These are phyloP conservation scores for Orthochromis malagaraziensis DNA, from an alignment of 2,113 vertebrate species.

Conservation along the genomic window DNA sequence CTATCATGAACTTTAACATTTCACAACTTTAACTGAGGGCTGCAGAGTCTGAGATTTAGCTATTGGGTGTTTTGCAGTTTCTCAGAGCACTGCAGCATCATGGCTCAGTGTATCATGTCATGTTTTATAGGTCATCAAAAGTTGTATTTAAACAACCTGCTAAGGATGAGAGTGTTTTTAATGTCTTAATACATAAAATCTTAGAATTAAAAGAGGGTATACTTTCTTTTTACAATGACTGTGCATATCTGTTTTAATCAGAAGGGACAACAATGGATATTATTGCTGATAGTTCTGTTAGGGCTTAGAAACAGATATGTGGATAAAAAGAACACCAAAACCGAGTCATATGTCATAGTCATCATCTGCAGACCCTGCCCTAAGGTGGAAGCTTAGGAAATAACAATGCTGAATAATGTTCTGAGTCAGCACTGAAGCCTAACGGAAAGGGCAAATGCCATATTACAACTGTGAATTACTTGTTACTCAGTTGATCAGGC, in stretches of 20 bases:
- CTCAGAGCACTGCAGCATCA: background rate
- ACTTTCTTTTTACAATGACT: background rate
- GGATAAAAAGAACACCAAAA: slow-evolving; percentile 22
- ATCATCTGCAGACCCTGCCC: slow-evolving; percentile 7
- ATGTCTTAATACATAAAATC: background rate
- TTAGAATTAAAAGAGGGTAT: background rate
- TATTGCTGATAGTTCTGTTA: background rate
- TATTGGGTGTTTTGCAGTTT: background rate
- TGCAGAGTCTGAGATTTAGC: background rate
- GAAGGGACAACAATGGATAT: slow-evolving; percentile 16
- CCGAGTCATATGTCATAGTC: slow-evolving; percentile 34
- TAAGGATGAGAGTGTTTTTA: background rate
- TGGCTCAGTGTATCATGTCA: background rate
- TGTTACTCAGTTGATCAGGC: slow-evolving; percentile 30
- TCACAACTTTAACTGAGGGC: background rate
- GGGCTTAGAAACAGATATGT: slow-evolving; percentile 11
- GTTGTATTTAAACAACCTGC: background rate
- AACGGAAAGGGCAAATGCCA: slow-evolving; percentile 55
- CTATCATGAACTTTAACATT: background rate
- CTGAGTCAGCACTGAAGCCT: slow-evolving; percentile 33
- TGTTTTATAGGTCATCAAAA: background rate
- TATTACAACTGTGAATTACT: slow-evolving; percentile 37
- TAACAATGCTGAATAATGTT: slow-evolving; percentile 11
- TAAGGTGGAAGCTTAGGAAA: slow-evolving; percentile 10
- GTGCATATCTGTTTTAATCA: slow-evolving; percentile 42